Base-by-base conservation (phyloP, 1,140 invertebrate species). In the Parasteatoda tepidariorum region DNA sequence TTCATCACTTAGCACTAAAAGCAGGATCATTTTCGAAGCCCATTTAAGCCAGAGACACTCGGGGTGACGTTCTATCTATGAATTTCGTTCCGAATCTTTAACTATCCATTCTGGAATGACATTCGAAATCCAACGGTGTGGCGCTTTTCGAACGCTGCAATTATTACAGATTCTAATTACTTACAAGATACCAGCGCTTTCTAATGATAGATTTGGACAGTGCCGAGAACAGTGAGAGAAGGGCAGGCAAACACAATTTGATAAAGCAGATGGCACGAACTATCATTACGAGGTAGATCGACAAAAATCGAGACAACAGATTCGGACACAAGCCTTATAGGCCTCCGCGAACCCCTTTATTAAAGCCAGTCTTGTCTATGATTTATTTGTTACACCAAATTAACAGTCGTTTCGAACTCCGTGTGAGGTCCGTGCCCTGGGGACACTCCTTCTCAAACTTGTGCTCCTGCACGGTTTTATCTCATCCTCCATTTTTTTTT, bases 311-410 rank as follows among this genome's bases (percentile, higher is more conserved):
- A 48, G 38, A 48, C 38, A 48, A 48, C 38, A 48, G 38, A 18
- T 48, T 1, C 38, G 38, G 38, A 48, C 38, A 48, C 38, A 48
- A 48, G 38, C 38, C 38, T 13, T 18, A 48, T 2, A 18, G 38
- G 4, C 38, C 18, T n/a, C n/a, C n/a, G 48, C 48, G 55, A 55
- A 75, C 73, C 73, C 73, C 73, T 75, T 75, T 75, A 75, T 75
- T 75, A 75, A 75, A 75, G 57, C 55, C 31, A 30, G 34, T 30
- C 30, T 57, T 75, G 73, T 48, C 73, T 62, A 75, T 75, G 73
- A 75, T 75, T 75, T 75, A 75, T 75, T 59, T 61, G 55, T 75
- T 59, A 75, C 73, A 75, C 55, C 73, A 75, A 75, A 75, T 75
- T 75, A 75, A 55, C 73, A 75, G 73, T 75, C 59, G 73, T 73